Percentiles rank a stretch among this genome's conserved stretches.
Conservation (phyloP, 2,888 invertebrate species). For the Plebejus melissa region DNA sequence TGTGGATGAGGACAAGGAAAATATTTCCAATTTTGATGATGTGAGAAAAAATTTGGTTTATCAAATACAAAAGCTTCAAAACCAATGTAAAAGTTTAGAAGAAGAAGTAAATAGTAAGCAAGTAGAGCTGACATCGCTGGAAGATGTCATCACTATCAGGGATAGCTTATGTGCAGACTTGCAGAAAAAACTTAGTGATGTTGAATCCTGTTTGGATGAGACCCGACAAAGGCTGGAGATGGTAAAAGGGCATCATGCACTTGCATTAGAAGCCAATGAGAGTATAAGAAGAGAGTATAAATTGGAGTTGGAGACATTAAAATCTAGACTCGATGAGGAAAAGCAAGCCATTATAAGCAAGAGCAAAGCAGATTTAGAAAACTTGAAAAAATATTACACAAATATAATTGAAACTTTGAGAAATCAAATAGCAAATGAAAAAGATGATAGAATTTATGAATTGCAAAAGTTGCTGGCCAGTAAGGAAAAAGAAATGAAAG, state of each 20-base stretch:
- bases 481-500: constrained; percentile 67
- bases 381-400: constrained; percentile 58
- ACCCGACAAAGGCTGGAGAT: constrained; percentile 68
- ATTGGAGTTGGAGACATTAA: constrained; percentile 65
- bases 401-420: constrained; percentile 55
- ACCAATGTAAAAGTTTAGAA: constrained; percentile 60
- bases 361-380: constrained; percentile 61
- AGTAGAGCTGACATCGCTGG: constrained; percentile 61
- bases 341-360: constrained; percentile 59
- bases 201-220: constrained; percentile 60
- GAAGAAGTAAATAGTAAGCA: constrained; percentile 64
- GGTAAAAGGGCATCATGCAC: constrained; percentile 72
- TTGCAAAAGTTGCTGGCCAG: constrained; percentile 53
- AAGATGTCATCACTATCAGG: constrained; percentile 66
- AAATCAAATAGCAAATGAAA: constrained; percentile 57
- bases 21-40: constrained; percentile 36
- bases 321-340: constrained; percentile 69
- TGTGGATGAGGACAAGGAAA: constrained; percentile 30
- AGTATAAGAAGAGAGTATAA: constrained; percentile 73
- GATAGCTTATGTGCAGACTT: constrained; percentile 70
- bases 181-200: constrained; percentile 62
- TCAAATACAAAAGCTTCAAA: constrained; percentile 54
- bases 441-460: constrained; percentile 56
- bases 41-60: constrained; percentile 47
- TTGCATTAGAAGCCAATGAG: constrained; percentile 73